Percentiles rank a stretch among this genome's conserved stretches.
Evolutionary conservation across 2,113 vertebrate genomes (phyloP).

Genomic region (Xenopus laevis): DNA sequence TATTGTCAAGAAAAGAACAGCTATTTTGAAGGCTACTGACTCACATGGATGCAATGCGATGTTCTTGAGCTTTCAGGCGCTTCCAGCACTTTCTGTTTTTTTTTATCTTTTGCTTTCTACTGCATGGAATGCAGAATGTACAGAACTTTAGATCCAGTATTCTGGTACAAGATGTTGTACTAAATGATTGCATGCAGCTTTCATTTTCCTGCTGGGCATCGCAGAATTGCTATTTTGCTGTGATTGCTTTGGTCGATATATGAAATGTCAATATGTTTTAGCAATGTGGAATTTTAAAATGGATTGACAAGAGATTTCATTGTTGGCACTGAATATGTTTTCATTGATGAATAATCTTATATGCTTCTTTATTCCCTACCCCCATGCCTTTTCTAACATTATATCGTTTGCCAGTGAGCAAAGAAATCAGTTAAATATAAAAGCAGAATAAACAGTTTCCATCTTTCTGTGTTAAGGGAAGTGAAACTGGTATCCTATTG

Average conservation of each 20-base stretch:
- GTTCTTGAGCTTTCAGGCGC: not conserved
- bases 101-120: not conserved
- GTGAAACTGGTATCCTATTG: too few species aligned
- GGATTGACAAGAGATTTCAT: not conserved
- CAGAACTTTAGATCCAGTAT: not conserved
- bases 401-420: too few species aligned
- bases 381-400: too few species aligned
- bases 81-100: not conserved
- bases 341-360: not conserved
- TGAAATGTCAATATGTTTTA: not conserved
- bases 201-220: too few species aligned
- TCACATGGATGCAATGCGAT: not conserved
- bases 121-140: not conserved
- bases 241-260: not conserved
- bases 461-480: too few species aligned
- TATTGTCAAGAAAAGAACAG: not conserved
- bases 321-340: not conserved
- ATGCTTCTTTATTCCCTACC: not conserved
- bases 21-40: not conserved
- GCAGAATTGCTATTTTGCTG: too few species aligned
- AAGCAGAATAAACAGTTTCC: too few species aligned
- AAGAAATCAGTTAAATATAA: too few species aligned
- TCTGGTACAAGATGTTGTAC: too few species aligned
- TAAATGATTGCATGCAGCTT: too few species aligned
- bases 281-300: not conserved